A percentile compares a stretch with the other conserved stretches of the same genome.
Conservation (phyloP, 2,113 vertebrate genomes). For the Nestor notabilis region DNA sequence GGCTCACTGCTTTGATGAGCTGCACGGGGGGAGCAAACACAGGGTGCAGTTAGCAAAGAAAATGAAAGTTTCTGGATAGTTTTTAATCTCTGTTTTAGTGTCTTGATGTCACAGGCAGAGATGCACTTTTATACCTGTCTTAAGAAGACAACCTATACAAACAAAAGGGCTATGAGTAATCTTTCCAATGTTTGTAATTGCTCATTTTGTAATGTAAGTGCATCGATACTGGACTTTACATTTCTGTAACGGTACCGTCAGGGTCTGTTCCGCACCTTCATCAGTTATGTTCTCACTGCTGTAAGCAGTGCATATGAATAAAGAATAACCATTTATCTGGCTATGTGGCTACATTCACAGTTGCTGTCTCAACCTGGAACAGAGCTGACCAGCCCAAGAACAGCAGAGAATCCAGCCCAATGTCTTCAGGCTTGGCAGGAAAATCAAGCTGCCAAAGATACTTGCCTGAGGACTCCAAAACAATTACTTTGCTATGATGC, state of each 20-base stretch:
- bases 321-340: not conserved
- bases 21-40: slow-evolving; percentile 39
- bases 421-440: not conserved
- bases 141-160: not conserved
- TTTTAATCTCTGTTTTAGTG: not conserved
- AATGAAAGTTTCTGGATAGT: not conserved
- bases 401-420: not conserved
- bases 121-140: not conserved
- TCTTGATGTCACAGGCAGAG: not conserved
- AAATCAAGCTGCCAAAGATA: not conserved
- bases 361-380: not conserved
- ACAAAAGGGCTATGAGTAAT: not conserved
- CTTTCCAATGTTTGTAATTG: not conserved
- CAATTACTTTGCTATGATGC: not conserved
- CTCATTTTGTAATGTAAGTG: not conserved
- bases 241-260: not conserved
- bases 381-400: not conserved
- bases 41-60: not conserved
- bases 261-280: not conserved
- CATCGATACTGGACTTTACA: not conserved
- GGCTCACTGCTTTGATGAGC: slow-evolving; percentile 98
- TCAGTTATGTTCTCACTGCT: not conserved
- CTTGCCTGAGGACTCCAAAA: not conserved
- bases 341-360: not conserved
- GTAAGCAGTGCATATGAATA: not conserved